These are phyloP conservation scores for Drosophila parabipectinata DNA, from an alignment of 1,140 invertebrate genomes.

Conservation along the genomic window DNA sequence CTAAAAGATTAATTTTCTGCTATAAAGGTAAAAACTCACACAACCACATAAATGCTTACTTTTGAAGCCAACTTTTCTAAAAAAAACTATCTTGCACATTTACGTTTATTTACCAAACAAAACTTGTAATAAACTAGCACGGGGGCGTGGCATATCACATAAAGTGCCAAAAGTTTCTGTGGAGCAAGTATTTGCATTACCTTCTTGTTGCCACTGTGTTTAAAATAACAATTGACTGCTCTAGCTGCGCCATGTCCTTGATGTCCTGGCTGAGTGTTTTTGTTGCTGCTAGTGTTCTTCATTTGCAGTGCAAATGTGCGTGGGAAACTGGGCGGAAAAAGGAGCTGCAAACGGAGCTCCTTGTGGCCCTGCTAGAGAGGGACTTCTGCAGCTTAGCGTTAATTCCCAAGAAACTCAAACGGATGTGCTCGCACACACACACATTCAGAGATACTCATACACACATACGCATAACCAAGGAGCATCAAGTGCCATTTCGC, in stretches of 20 bases:
- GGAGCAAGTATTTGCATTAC: slow-evolving; percentile 56
- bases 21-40: background rate
- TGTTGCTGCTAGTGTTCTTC: slow-evolving; percentile 20
- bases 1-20: background rate
- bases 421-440: slow-evolving; percentile 37
- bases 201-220: slow-evolving; percentile 65
- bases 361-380: slow-evolving; percentile 9
- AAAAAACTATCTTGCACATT: background rate
- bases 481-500: slow-evolving; percentile 79
- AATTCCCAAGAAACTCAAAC: slow-evolving; percentile 71
- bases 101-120: slow-evolving; percentile 1
- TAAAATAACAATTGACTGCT: slow-evolving; percentile 62
- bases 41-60: too few relatives aligned
- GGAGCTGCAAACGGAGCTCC: slow-evolving; percentile 8
- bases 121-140: slow-evolving; percentile 16
- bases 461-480: slow-evolving; percentile 37
- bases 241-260: background rate
- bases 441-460: slow-evolving; percentile 20
- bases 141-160: slow-evolving; percentile 33
- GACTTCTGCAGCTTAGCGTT: slow-evolving; percentile 67
- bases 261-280: slow-evolving; percentile 1
- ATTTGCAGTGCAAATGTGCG: slow-evolving; percentile 43
- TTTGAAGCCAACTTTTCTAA: background rate
- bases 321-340: slow-evolving; percentile 13
- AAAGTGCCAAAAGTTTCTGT: slow-evolving; percentile 31